Percentiles rank a stretch among this genome's conserved stretches.
Conservation (phyloP, 2,888 invertebrate genomes). For the Linnaemya vulpina region DNA sequence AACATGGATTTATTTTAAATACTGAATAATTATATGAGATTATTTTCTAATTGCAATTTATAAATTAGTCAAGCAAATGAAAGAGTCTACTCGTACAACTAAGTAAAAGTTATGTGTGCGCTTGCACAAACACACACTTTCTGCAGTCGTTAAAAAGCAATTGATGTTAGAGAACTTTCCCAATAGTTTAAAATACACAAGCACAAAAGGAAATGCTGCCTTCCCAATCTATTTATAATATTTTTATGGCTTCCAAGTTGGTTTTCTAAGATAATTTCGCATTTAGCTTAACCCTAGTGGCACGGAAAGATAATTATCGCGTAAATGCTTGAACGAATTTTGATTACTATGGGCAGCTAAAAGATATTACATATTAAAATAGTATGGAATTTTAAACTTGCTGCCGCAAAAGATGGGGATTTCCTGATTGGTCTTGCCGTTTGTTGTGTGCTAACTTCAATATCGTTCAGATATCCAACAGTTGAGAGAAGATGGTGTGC, state of each 20-base stretch:
- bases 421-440: too few relatives aligned
- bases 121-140: neutral
- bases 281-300: constrained; percentile 3
- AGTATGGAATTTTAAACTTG: too few relatives aligned
- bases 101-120: neutral
- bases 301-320: neutral
- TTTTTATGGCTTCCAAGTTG: neutral
- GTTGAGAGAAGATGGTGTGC: too few relatives aligned
- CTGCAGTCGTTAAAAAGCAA: neutral
- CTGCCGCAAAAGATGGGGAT: too few relatives aligned
- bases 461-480: too few relatives aligned
- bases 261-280: constrained; percentile 1
- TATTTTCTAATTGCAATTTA: constrained; percentile 59
- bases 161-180: too few relatives aligned
- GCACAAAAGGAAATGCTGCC: neutral
- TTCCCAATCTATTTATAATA: neutral
- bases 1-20: constrained; percentile 56
- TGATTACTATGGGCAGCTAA: too few relatives aligned
- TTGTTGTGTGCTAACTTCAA: too few relatives aligned
- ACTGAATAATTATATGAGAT: constrained; percentile 50
- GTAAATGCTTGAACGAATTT: too few relatives aligned
- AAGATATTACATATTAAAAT: too few relatives aligned
- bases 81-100: neutral
- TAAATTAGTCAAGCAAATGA: constrained; percentile 39
- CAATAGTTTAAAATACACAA: neutral